Conservation (phyloP, 1,140 invertebrate genomes). For the Camponotus vicinus region DNA sequence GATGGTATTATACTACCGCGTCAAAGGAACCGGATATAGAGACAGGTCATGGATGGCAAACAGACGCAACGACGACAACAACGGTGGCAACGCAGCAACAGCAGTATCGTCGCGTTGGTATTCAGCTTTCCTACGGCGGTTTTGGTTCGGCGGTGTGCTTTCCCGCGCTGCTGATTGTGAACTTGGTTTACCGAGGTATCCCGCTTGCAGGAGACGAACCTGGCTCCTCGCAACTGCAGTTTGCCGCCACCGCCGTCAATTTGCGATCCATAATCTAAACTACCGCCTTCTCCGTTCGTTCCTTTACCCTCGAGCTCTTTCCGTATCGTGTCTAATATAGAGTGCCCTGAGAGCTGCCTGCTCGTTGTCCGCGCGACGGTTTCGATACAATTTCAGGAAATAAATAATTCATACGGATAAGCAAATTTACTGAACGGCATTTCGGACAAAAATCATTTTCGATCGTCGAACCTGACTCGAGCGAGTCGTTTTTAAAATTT, state of each 20-base stretch:
- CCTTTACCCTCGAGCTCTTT: constrained; percentile 18
- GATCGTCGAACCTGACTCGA: background rate
- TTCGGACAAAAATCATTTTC: background rate
- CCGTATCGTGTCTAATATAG: background rate
- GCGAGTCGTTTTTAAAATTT: background rate
- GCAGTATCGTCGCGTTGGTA: constrained; percentile 50
- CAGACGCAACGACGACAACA: constrained; percentile 30
- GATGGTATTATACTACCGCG: constrained; percentile 60
- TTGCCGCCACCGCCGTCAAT: constrained; percentile 26
- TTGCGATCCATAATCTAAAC: constrained; percentile 68
- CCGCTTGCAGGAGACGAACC: constrained; percentile 26
- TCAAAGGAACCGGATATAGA: constrained; percentile 71
- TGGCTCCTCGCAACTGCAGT: constrained; percentile 28
- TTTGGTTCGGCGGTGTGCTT: constrained; percentile 66
- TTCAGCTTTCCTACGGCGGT: constrained; percentile 70
- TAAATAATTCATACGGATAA: background rate
- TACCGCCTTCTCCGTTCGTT: constrained; percentile 44
- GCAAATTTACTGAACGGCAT: background rate
- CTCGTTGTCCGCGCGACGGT: background rate
- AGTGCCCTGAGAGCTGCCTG: background rate
- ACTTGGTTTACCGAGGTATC: constrained; percentile 71
- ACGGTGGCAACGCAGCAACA: background rate
- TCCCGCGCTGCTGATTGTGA: constrained; percentile 66
- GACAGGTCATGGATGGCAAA: constrained; percentile 63
- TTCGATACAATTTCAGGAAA: background rate